Percentiles rank a stretch among this genome's conserved stretches.
These are phyloP conservation scores for Agrilus biguttatus DNA, from an alignment of 2,888 invertebrate genomes.

Conservation along the genomic window DNA sequence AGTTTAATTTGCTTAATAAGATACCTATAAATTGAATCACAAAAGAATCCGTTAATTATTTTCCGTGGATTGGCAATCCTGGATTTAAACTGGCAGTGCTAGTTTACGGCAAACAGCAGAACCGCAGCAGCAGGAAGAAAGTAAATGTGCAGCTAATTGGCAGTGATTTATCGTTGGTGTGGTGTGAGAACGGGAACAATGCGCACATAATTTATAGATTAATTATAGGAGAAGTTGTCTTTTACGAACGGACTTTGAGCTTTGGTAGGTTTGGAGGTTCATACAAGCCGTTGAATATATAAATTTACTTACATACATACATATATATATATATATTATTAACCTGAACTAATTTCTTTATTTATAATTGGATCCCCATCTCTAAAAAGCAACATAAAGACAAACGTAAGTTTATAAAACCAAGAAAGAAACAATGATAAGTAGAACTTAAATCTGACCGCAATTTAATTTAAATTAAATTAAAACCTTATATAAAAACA, in stretches of 20 bases:
- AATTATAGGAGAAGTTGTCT: conserved; percentile 12
- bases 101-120: conserved; percentile 10
- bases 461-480: too few species aligned
- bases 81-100: conserved; percentile 11
- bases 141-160: conserved; percentile 14
- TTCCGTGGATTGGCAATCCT: conserved; percentile 5
- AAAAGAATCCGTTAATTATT: conserved; percentile 14
- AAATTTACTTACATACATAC: too few species aligned
- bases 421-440: too few species aligned
- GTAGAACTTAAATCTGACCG: too few species aligned
- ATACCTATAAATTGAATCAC: conserved; percentile 10
- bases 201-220: conserved; percentile 14
- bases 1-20: conserved; percentile 12
- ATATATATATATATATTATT: too few species aligned
- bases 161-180: conserved; percentile 14
- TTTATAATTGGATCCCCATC: too few species aligned
- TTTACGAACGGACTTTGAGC: neutral
- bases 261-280: too few species aligned
- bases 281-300: too few species aligned
- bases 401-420: too few species aligned
- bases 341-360: too few species aligned
- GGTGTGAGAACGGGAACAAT: conserved; percentile 16
- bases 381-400: too few species aligned
- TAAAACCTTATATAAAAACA: too few species aligned
- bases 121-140: conserved; percentile 11